phyloP scores from a whole-genome alignment of 2,113 vertebrate species.

The Cololabis saira region DNA sequence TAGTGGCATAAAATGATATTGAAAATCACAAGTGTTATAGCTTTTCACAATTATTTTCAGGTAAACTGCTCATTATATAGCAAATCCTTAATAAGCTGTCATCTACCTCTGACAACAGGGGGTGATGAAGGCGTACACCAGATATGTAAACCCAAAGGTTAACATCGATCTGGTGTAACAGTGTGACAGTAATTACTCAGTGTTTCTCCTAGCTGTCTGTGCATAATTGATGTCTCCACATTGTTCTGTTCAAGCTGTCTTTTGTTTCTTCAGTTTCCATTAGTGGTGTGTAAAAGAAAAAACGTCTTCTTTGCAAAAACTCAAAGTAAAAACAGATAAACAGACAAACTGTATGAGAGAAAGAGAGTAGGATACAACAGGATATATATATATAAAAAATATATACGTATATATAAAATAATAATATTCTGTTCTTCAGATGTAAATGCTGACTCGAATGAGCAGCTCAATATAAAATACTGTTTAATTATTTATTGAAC shows the following conservation, averaged over 20 bases:
- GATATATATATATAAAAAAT: no score
- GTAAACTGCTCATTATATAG: no score
- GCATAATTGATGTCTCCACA: slow-evolving; percentile 22
- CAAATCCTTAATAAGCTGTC: background rate
- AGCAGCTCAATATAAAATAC: no score
- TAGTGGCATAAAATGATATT: no score
- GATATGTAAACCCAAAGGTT: background rate
- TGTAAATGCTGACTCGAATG: no score
- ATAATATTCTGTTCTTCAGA: no score
- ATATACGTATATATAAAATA: no score
- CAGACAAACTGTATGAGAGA: no score
- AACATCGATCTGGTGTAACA: background rate
- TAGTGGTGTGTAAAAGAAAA: slow-evolving; percentile 30
- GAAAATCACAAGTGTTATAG: no score
- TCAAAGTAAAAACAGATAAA: no score
- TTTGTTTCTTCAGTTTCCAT: slow-evolving; percentile 12
- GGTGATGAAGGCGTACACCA: background rate
- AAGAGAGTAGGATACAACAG: no score
- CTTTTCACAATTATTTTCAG: background rate
- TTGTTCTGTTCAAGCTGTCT: background rate
- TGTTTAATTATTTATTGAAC: no score
- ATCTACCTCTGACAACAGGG: background rate
- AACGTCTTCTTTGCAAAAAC: background rate
- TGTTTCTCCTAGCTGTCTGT: background rate
- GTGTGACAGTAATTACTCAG: slow-evolving; percentile 13